Base-by-base conservation (phyloP, 2,797 vertebrate species). In the Spinibarbus caldwelli region DNA sequence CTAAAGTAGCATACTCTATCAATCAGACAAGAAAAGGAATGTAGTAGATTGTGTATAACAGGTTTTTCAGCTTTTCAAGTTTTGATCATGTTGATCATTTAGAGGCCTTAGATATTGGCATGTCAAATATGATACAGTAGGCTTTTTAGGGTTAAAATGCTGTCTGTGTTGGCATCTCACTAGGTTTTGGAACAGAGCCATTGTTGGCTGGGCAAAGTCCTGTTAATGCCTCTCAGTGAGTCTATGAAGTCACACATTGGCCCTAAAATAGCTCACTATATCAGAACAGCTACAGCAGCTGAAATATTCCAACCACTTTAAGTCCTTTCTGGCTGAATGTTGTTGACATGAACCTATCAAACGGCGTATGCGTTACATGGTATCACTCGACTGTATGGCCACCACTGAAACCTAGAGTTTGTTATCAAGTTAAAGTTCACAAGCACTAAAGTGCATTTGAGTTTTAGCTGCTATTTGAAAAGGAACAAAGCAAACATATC, bases 201-300 rank as follows among this genome's bases (percentile, higher is more conserved):
- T 41, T 26, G 34, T 73, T 66, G 7, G 19, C 6, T n/a, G 17
- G 3, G 26, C 14, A 38, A 41, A 67, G 71, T 59, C 62, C 47
- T 38, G 62, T 43, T 34, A 15, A 57, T 76, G 62, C 47, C 78
- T 64, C 23, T 41, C 38, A 45, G 36, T 77, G 80, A 80, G 83
- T 64, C 78, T 82, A 54, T 72, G 19, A 70, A 78, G 88, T 88
- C 86, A 78, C 82, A 82, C 90, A 86, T 87, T 84, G 64, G 76
- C 80, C 90, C 89, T 85, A 84, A 92, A 95, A 95, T 94, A 94
- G 92, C 85, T 54, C 0, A 4, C 90, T 87, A 91, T 91, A 92
- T 93, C 87, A 84, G 82, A 80, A 86, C 45, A 87, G 71, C 72
- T 77, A 86, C 41, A 88, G 78, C 77, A 89, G 57, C 76, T 49